Evolutionary conservation across 2,797 vertebrate species (phyloP).

Genomic region (Cephalopachus bancanus): DNA sequence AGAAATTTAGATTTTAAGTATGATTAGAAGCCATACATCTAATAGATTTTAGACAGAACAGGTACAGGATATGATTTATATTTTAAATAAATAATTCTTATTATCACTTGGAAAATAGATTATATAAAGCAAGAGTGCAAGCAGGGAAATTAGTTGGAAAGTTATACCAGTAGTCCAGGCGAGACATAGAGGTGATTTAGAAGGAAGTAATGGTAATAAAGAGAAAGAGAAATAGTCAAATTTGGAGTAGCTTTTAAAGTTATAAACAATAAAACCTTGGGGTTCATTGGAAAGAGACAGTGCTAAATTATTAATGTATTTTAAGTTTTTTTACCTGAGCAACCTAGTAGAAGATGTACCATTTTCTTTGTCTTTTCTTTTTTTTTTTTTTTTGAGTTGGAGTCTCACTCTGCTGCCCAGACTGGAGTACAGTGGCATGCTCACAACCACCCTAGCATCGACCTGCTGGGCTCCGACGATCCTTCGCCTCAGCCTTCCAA

Average conservation of each 20-base stretch:
- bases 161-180: background rate
- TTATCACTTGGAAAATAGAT: background rate
- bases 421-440: too few species aligned
- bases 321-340: background rate
- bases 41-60: conserved; percentile 25
- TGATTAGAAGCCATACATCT: background rate
- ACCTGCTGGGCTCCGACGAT: too few species aligned
- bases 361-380: background rate
- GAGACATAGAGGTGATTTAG: background rate
- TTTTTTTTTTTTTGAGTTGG: too few species aligned
- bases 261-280: background rate
- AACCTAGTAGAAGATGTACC: background rate
- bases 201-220: background rate
- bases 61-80: conserved; percentile 24
- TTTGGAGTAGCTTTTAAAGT: background rate
- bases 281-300: background rate
- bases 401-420: too few species aligned
- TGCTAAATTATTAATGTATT: background rate
- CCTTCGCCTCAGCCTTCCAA: too few species aligned
- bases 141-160: background rate
- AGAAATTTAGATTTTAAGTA: background rate
- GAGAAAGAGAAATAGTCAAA: conserved; percentile 21
- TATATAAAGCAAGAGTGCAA: background rate
- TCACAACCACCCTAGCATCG: too few species aligned
- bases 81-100: background rate